A percentile compares a stretch with the other conserved stretches of the same genome.
Conservation (phyloP, 2,797 vertebrate species). For the Eulemur rubriventer region DNA sequence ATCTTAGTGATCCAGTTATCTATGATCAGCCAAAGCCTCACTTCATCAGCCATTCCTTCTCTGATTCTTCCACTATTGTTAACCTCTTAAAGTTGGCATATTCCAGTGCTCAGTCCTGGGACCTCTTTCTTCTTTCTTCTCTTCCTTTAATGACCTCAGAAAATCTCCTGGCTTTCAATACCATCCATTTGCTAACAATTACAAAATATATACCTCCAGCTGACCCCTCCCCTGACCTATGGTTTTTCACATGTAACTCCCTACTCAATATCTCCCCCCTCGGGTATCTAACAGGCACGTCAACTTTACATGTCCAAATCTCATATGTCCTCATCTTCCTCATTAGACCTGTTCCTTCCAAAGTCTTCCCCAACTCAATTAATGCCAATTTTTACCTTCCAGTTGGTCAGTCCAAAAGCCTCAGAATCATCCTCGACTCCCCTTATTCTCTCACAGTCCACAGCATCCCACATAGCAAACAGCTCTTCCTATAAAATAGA, state of each 20-base stretch:
- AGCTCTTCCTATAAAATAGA: not conserved
- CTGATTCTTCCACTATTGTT: not conserved
- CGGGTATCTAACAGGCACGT: not conserved
- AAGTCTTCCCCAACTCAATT: not conserved
- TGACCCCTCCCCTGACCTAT: not conserved
- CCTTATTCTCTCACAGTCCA: not conserved
- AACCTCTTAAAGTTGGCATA: not conserved
- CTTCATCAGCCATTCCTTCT: not conserved
- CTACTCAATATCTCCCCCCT: not conserved
- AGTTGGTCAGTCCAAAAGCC: not conserved
- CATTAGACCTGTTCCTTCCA: not conserved
- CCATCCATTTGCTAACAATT: not conserved
- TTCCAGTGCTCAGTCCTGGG: not conserved
- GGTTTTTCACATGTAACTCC: not conserved
- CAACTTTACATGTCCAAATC: not conserved
- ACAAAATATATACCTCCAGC: not conserved
- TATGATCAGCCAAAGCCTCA: not conserved
- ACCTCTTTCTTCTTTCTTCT: not conserved
- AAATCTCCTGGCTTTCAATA: not conserved
- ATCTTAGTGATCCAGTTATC: not conserved
- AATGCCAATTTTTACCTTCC: not conserved
- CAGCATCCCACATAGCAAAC: not conserved
- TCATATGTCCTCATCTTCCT: not conserved
- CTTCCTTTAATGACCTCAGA: not conserved
- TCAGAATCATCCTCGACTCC: not conserved